These are phyloP conservation scores for Eristalis intricaria DNA, from an alignment of 2,888 invertebrate genomes.

Conservation along the genomic window DNA sequence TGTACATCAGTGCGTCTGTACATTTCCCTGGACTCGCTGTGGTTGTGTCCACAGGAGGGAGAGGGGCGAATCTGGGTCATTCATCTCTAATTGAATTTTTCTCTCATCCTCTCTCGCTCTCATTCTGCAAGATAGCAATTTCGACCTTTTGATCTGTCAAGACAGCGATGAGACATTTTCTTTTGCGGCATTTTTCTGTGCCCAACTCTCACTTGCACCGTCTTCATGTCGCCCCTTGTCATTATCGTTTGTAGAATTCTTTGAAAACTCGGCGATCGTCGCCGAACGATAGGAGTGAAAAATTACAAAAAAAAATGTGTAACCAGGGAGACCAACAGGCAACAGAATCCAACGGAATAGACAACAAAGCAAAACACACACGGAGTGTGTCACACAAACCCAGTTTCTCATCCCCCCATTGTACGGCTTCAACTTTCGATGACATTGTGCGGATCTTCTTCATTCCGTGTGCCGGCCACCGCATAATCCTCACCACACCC, in stretches of 20 bases:
- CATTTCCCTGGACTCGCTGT: neutral
- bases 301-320: slow-evolving; percentile 42
- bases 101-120: too few relatives aligned
- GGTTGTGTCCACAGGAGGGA: neutral
- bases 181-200: slow-evolving; percentile 14
- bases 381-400: slow-evolving; percentile 33
- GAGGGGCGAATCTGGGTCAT: slow-evolving; percentile 13
- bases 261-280: slow-evolving; percentile 24
- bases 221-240: neutral
- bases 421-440: slow-evolving; percentile 30
- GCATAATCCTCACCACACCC: neutral
- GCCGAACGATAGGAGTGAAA: slow-evolving; percentile 1
- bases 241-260: slow-evolving; percentile 17
- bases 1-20: neutral
- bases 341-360: neutral
- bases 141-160: slow-evolving; percentile 37
- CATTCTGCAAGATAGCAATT: neutral
- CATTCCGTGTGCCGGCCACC: neutral
- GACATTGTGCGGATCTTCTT: slow-evolving; percentile 14
- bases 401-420: slow-evolving; percentile 22
- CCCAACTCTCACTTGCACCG: slow-evolving; percentile 52
- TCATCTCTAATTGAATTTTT: slow-evolving; percentile 42
- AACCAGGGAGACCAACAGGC: neutral
- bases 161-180: slow-evolving; percentile 25
- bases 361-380: neutral